Evolutionary conservation across 2,888 invertebrate species (phyloP).

Genomic region (Parnassius smintheus): DNA sequence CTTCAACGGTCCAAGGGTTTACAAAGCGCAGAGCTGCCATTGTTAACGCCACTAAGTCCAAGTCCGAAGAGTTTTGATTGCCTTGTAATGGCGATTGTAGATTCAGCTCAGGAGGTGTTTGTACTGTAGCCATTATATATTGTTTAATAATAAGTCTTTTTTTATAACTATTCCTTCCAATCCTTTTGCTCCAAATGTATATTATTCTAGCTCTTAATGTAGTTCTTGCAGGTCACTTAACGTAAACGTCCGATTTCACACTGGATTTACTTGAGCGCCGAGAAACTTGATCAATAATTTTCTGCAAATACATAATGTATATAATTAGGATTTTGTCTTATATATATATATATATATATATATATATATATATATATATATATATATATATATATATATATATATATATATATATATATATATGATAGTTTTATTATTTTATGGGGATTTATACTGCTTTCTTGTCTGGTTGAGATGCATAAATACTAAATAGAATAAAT

Average conservation of each 20-base stretch:
- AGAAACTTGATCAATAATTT: conserved; percentile 36
- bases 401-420: too few relatives aligned
- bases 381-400: too few relatives aligned
- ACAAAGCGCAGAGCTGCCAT: conserved; percentile 74
- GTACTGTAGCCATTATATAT: conserved; percentile 62
- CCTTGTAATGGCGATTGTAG: conserved; percentile 55
- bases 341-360: neutral
- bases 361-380: too few relatives aligned
- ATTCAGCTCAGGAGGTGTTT: conserved; percentile 58
- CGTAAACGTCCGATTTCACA: conserved; percentile 17
- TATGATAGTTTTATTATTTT: too few relatives aligned
- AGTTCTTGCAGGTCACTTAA: conserved; percentile 16
- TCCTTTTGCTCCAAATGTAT: neutral
- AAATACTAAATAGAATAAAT: too few relatives aligned
- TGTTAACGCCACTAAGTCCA: conserved; percentile 68
- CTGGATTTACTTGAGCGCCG: conserved; percentile 47
- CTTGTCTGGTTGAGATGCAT: too few relatives aligned
- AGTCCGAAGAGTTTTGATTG: conserved; percentile 56
- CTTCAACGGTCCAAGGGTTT: conserved; percentile 64
- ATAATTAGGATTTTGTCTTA: conserved; percentile 6
- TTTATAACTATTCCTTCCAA: neutral
- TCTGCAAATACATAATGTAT: conserved; percentile 19
- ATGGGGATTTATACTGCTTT: too few relatives aligned
- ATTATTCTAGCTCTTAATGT: conserved; percentile 38
- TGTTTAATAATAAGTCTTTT: conserved; percentile 25